Evolutionary conservation across 2,888 invertebrate genomes (phyloP).

Genomic region (Archips xylosteana): DNA sequence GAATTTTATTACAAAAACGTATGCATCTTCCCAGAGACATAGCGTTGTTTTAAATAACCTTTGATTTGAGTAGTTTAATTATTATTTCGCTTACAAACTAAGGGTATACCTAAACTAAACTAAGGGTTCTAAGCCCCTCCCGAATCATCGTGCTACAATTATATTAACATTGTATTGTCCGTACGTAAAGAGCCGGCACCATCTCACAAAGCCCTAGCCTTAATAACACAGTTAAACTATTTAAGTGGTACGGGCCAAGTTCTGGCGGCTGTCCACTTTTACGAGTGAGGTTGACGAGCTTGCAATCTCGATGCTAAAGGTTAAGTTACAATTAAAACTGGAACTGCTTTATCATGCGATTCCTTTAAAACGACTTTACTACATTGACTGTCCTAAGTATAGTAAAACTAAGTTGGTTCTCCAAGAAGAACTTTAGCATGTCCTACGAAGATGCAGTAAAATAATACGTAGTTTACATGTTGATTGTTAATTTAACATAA

Average conservation of each 20-base stretch:
- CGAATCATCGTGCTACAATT: constrained; percentile 29
- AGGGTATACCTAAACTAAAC: background rate
- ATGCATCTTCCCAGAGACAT: too few relatives aligned
- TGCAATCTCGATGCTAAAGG: background rate
- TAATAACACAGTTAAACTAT: constrained; percentile 22
- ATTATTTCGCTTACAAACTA: background rate
- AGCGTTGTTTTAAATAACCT: too few relatives aligned
- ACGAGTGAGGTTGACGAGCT: background rate
- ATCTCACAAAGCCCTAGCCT: constrained; percentile 26
- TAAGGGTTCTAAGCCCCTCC: background rate
- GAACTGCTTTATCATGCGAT: too few relatives aligned
- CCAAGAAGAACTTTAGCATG: too few relatives aligned
- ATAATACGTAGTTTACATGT: too few relatives aligned
- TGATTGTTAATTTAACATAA: too few relatives aligned
- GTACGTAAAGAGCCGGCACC: constrained; percentile 25
- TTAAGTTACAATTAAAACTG: background rate
- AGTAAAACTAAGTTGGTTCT: too few relatives aligned
- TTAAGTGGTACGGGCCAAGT: constrained; percentile 14
- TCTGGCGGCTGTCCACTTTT: background rate
- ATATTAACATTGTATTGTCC: constrained; percentile 39
- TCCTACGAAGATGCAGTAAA: too few relatives aligned
- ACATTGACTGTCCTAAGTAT: too few relatives aligned
- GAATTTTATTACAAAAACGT: too few relatives aligned
- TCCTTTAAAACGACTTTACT: too few relatives aligned
- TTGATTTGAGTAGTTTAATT: too few relatives aligned